Evolutionary conservation across 2,113 vertebrate genomes (phyloP), one percentile per base, ranked within the genome.

Genomic region (Seriola rivoliana): DNA sequence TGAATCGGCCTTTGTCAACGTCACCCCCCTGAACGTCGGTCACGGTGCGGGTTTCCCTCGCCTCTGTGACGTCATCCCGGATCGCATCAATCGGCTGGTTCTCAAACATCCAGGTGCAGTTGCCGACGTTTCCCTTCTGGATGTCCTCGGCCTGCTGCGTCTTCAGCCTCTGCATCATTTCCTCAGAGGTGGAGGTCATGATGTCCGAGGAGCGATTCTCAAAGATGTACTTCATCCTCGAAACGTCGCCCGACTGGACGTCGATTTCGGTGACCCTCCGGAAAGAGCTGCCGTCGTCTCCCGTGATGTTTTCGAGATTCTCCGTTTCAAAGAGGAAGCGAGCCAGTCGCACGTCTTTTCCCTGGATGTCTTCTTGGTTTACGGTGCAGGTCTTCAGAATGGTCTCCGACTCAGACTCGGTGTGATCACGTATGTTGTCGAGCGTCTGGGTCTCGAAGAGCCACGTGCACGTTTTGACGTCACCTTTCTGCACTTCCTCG

Each of bases 251-350:
- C 7, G 96, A 95, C 78, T 97, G 92, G 67, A 98, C 92, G 75
- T 97, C 92, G 13, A 97, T 95, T 90, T 97, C 93, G 0, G 96
- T 89, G 2, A 96, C 88, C 75, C 91, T 92, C 81, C 95, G 97
- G 73, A 95, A 96, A 85, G 95, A 96, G 32, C 95, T 79, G 17
- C 88, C 76, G 65, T 96, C 96, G 75, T 96, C 95, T 4, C 96
- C 96, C 44, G 93, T 95, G 82, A 97, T 95, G 74, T 95, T 97
- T 80, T 97, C 97, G 29, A 98, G 88, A 81, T 97, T 97, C 90
- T 98, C 96, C 0, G 97, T 98, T 90, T 98, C 97, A 89, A 98
- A 98, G 55, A 97, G 95, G 88, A 97, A 96, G 70, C 97, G 95
- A 14, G 95, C 96, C 71, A 96, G 92, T 5, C 93, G 93, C 46